Base-by-base conservation (phyloP, 2,888 invertebrate species). In the Syritta pipiens region DNA sequence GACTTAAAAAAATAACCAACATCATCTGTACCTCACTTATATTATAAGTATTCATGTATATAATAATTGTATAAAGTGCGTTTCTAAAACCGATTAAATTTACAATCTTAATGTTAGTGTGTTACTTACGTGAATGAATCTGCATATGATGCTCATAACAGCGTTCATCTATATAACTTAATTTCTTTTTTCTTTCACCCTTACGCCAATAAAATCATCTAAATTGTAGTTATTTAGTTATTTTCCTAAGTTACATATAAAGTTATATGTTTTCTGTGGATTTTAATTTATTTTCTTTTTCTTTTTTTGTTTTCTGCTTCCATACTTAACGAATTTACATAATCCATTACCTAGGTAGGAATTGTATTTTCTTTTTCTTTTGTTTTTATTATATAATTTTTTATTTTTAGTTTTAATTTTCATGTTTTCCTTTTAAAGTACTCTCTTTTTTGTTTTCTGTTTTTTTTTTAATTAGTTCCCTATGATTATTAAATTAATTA, bases 51-150 rank as follows among this genome's bases (percentile, higher is more conserved):
- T 79, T 49, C 81, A 71, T 77, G 63, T 77, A 65, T 82, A 69
- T 72, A 67, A 81, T 83, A 86, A 84, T 84, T 84, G 83, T 85
- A 83, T 83, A 84, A 85, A 84, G 86, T 85, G 86, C 84, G 74
- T 82, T 76, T 67, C 82, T 82, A 81, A 81, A 75, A 83, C 82
- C 76, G 77, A 82, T 81, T 82, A 81, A 81, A 76, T 81, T 76
- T 82, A 81, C 81, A 81, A 79, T 81, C 75, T 81, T 82, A 81
- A 49, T 42, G 6, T 37, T 68, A 69, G 49, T 69, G 51, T 75
- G 46, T 53, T 65, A 63, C 57, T 81, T 68, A 62, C 60, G 48
- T 57, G 48, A 49, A 42, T 62, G 32, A 62, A 35, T 55, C 57
- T 74, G 60, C 12, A 17, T 74, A 74, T 74, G 67, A 20, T 40